Evolutionary conservation across 2,888 invertebrate species (phyloP), one percentile per base, ranked within the genome.

Genomic region (Pammene fasciana): DNA sequence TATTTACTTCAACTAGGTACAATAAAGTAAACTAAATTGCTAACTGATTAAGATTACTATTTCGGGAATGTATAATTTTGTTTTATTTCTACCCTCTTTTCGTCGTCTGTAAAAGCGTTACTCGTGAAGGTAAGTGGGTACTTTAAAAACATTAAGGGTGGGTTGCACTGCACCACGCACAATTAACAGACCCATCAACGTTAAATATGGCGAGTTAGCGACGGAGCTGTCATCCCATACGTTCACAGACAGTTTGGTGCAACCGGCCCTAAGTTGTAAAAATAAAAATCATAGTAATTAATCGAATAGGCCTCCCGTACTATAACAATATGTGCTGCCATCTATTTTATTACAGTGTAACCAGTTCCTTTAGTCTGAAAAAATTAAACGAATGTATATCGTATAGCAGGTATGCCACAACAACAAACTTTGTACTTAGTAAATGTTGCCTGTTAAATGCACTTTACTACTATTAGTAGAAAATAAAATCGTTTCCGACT

Each of bases 31-130:
- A 48, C 18, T 57, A 41, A 61, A 48, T 16, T 38, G 38, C 38
- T 61, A 50, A 61, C 16, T 62, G 62, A 18, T 41, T 52, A 50
- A 38, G 16, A 68, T 68, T 64, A 68, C 34, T 62, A 36, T 48
- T 68, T 68, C 54, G 48, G 18, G 16, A 68, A 64, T 56, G n/a
- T 43, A 64, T 14, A 9, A n/a, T 10, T 4, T 64, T 16, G 43
- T 64, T 68, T 65, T 64, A n/a, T 43, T 68, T 65, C 43, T 43
- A 43, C 50, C 41, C n/a, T 38, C 36, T 13, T n/a, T 26, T 36
- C 13, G 36, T 8, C 5, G 11, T 14, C 6, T 34, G 46, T 0
- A 10, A 48, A 11, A 48, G 36, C 14, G 10, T 34, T 26, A 14
- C 36, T 4, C 36, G 36, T 14, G 14, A 46, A 16, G 14, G 36